Base-by-base conservation (phyloP, 2,113 vertebrate species). In the Mola mola region DNA sequence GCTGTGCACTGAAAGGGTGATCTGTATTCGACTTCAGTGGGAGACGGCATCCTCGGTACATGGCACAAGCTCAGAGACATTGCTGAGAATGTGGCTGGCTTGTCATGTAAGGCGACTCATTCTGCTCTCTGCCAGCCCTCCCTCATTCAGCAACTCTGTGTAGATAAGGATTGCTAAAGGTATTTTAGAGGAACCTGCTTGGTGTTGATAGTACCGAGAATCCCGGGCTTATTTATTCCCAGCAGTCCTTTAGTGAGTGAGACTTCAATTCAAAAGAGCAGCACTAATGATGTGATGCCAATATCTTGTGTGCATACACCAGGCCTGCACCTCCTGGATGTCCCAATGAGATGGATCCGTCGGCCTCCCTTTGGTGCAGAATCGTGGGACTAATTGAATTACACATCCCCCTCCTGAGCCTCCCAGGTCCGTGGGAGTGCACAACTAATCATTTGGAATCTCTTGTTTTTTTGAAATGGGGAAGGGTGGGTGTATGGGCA, bases 301-400 rank as follows among this genome's bases (percentile, higher is more conserved):
- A 47, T 77, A 52, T 78, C 46, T 64, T 63, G 10, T 43, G 58
- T 66, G 52, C 56, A 31, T 43, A 44, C n/a, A 66, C 42, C 44
- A 61, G 63, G 57, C 66, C 75, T 77, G 66, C 57, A 68, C 53
- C 69, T 81, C 72, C 53, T 65, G 55, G 22, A 70, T 59, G 41
- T 66, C 61, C 80, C 63, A 56, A 28, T 56, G 70, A 81, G 81
- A 90, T 77, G 72, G 74, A 87, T 81, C 46, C 63, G 77, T 79
- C 79, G 53, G 55, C 78, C 75, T 81, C 73, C 62, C 78, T 82
- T 69, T 76, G 69, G 84, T 87, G 74, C 79, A 78, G 79, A 84
- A 81, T 79, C 28, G 29, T 66, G 72, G 82, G 80, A 83, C 79
- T 91, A 90, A 92, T 89, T 88, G 61, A 91, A 91, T 92, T 89